phyloP scores from a whole-genome alignment of 2,113 vertebrate species.

The Chloropsis cyanopogon region DNA sequence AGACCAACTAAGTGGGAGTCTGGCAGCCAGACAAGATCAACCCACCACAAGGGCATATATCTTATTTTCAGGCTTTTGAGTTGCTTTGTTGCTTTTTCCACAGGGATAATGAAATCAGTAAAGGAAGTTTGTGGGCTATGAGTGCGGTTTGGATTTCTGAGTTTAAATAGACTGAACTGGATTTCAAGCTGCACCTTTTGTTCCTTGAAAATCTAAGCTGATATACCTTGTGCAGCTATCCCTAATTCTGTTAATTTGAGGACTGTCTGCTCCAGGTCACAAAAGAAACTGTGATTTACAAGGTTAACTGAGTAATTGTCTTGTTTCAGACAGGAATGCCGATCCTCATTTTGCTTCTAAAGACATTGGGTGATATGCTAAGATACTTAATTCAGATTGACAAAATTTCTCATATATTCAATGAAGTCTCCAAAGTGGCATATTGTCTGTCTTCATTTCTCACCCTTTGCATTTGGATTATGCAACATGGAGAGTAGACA shows the following conservation, averaged over 20 bases:
- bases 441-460: conserved; percentile 14
- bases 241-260: conserved; percentile 24
- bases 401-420: conserved; percentile 6
- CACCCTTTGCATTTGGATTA: conserved; percentile 31
- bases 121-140: background rate
- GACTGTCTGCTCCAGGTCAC: background rate
- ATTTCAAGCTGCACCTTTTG: background rate
- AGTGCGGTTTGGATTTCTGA: background rate
- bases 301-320: background rate
- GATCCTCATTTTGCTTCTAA: conserved; percentile 35
- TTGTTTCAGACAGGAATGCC: background rate
- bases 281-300: conserved; percentile 39
- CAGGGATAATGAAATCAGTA: background rate
- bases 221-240: background rate
- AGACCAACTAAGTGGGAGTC: background rate
- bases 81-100: background rate
- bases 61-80: background rate
- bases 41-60: background rate
- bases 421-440: background rate
- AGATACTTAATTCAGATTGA: background rate
- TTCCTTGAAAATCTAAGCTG: background rate
- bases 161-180: background rate
- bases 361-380: background rate
- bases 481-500: background rate
- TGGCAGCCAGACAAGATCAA: background rate